Evolutionary conservation across 2,113 vertebrate genomes (phyloP).

Genomic region (Coptodon rendalli): DNA sequence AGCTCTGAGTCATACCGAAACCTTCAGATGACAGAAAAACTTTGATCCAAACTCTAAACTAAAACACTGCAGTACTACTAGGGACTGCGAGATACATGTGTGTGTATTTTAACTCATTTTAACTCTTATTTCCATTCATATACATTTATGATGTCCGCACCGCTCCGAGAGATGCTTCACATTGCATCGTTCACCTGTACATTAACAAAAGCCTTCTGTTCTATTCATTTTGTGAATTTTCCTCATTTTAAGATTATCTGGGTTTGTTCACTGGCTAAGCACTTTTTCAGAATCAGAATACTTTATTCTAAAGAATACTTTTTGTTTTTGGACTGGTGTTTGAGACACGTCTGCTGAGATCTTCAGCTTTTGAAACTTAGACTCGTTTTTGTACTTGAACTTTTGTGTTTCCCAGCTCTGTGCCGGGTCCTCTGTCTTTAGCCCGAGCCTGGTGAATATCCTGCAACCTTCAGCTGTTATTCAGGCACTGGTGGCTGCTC

Average conservation of each 20-base stretch:
- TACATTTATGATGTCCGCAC: not conserved
- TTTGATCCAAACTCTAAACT: not conserved
- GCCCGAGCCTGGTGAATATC: not conserved
- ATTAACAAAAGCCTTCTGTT: not conserved
- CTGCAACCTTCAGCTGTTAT: not conserved
- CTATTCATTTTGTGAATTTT: not conserved
- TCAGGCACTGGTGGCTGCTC: not conserved
- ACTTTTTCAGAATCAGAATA: not conserved
- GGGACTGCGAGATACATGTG: not conserved
- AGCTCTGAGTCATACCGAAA: rapidly evolving
- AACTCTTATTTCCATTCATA: not conserved
- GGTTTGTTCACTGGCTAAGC: not conserved
- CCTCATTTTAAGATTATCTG: not conserved
- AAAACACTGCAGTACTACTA: not conserved
- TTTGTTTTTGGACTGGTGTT: not conserved
- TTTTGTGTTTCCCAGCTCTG: not conserved
- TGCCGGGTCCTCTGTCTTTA: not conserved
- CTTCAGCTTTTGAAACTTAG: not conserved
- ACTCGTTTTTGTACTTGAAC: not conserved
- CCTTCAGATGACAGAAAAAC: not conserved
- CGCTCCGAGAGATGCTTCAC: rapidly evolving
- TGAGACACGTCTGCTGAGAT: not conserved
- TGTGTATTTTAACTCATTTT: not conserved
- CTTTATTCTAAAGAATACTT: too few relatives aligned
- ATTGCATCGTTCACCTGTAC: not conserved